Base-by-base conservation (phyloP, 2,797 vertebrate genomes). In the Danio choprae region DNA sequence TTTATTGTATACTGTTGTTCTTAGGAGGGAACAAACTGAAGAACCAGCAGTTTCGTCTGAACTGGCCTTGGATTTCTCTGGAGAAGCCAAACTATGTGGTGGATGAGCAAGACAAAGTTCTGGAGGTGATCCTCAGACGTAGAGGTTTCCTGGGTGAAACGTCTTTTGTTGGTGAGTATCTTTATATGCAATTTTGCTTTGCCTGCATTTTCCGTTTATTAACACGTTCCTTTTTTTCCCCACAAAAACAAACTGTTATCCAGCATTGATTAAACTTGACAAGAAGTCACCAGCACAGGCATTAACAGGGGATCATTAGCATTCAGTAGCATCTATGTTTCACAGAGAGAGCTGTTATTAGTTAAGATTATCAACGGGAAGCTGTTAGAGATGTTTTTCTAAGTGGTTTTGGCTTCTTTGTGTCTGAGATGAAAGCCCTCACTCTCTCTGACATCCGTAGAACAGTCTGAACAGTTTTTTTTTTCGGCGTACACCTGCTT, bases 81-180 rank as follows among this genome's bases (percentile, higher is more conserved):
- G 96, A 97, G 90, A 96, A 93, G 53, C 93, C 95, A 0, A 95
- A 95, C 85, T 96, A 96, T 43, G 91, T 96, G 81, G 91, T 98
- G 87, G 95, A 98, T 6, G 97, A 98, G 87, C 94, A 96, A 48
- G 92, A 94, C 83, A 95, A 92, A 80, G 94, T 93, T 80, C 87
- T 99, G 84, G 96, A 98, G 82, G 91, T 98, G 76, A 79, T 93
- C 82, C 94, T 99, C 22, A 94, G 89, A 79, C 94, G 97, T 15
- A 94, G 97, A 88, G 97, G 97, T 15, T 98, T 96, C 86, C 90
- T 98, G 76, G 97, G 96, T 85, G 97, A 98, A 92, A 98, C 97
- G 0, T 97, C 97, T 6, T 99, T 98, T 87, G 92, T 98, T 63
- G 95, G 97, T 99, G 84, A 96, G 97, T 95, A 29, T 36, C 1